Conservation (phyloP, 2,113 vertebrate genomes). For the Coptodon rendalli region DNA sequence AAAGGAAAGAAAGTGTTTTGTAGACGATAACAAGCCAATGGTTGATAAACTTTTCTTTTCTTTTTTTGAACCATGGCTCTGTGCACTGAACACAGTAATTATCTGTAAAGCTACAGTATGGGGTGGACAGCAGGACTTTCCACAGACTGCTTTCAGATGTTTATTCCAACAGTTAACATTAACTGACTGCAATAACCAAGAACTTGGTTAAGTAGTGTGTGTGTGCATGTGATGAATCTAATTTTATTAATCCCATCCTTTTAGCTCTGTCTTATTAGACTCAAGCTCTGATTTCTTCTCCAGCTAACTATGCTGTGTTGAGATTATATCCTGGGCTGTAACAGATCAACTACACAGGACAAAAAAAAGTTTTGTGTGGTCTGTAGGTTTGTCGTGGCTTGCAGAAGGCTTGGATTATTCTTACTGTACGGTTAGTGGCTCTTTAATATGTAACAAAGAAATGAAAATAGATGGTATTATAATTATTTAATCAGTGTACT, state of each 20-base stretch:
- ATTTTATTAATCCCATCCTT: background rate
- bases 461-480: background rate
- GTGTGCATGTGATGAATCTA: background rate
- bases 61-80: background rate
- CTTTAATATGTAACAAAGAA: background rate
- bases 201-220: background rate
- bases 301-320: background rate
- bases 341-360: background rate
- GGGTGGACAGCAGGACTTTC: background rate
- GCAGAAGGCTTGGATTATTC: background rate
- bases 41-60: background rate
- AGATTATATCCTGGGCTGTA: background rate
- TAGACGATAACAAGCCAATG: background rate
- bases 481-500: background rate
- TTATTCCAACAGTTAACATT: background rate
- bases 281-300: background rate
- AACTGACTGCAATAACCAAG: background rate
- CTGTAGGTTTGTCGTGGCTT: background rate
- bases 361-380: background rate
- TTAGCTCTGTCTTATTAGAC: background rate
- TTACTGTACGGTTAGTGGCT: background rate
- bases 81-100: background rate
- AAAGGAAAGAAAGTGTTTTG: background rate
- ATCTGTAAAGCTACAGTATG: background rate
- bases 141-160: background rate